Evolutionary conservation across 2,888 invertebrate genomes (phyloP).

Genomic region (Hybos culiciformis): DNA sequence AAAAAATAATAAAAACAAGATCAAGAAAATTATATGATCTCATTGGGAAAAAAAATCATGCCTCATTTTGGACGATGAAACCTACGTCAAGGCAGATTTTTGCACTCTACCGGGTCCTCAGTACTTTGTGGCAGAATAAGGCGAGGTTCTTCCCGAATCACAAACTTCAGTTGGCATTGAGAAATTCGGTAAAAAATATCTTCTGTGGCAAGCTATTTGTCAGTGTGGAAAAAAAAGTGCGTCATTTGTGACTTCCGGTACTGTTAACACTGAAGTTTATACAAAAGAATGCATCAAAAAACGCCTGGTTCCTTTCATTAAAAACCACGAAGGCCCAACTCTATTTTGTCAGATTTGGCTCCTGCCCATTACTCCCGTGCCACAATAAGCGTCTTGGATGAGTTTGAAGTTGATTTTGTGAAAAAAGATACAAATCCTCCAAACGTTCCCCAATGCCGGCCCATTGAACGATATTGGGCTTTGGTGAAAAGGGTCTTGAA

Average conservation of each 20-base stretch:
- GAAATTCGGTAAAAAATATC: neutral
- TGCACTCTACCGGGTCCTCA: neutral
- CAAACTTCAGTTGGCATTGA: neutral
- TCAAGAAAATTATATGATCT: too few species aligned
- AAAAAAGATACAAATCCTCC: neutral
- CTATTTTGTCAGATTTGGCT: too few species aligned
- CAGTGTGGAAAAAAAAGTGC: neutral
- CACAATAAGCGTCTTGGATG: too few species aligned
- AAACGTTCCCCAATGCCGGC: neutral
- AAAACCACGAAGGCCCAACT: too few species aligned
- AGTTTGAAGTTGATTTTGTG: too few species aligned
- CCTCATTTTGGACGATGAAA: conserved; percentile 1
- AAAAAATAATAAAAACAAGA: too few species aligned
- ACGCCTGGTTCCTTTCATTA: too few species aligned
- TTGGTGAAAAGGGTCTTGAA: neutral
- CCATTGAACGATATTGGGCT: conserved; percentile 2
- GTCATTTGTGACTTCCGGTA: too few species aligned
- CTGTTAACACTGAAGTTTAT: too few species aligned
- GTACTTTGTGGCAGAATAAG: neutral
- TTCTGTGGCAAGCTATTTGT: neutral
- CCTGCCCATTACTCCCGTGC: too few species aligned
- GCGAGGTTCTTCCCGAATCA: neutral
- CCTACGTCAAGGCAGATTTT: neutral
- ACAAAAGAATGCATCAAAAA: too few species aligned
- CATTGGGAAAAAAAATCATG: neutral